Evolutionary conservation across 2,797 vertebrate species (phyloP).

Genomic region (Simalia tracyae): DNA sequence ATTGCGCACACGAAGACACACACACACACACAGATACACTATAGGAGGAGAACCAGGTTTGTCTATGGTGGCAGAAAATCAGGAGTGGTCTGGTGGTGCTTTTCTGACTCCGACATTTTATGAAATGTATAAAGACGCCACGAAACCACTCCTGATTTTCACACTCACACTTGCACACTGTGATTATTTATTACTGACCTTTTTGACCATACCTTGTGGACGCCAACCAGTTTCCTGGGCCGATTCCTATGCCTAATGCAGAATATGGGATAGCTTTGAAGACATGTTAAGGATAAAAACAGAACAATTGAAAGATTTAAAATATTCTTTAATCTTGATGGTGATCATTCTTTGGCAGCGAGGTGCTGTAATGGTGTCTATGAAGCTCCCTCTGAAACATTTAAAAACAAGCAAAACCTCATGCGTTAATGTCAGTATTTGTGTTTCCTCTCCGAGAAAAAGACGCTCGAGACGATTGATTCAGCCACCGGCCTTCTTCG

Average conservation of each 20-base stretch:
- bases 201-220: neutral
- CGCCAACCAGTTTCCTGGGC: neutral
- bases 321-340: neutral
- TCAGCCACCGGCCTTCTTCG: neutral
- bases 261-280: neutral
- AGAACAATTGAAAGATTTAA: no score
- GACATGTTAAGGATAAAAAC: neutral
- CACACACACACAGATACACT: neutral
- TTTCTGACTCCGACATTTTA: no score
- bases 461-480: neutral
- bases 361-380: neutral
- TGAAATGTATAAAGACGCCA: no score
- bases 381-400: neutral
- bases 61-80: no score
- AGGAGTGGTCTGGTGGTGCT: no score
- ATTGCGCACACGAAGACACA: accelerated
- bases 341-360: neutral
- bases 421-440: neutral
- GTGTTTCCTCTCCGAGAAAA: neutral
- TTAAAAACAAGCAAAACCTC: neutral
- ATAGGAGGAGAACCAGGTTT: no score
- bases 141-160: neutral
- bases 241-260: neutral
- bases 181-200: neutral
- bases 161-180: neutral